These are phyloP conservation scores for Cepaea hortensis DNA, from an alignment of 2,888 invertebrate genomes.

Conservation along the genomic window DNA sequence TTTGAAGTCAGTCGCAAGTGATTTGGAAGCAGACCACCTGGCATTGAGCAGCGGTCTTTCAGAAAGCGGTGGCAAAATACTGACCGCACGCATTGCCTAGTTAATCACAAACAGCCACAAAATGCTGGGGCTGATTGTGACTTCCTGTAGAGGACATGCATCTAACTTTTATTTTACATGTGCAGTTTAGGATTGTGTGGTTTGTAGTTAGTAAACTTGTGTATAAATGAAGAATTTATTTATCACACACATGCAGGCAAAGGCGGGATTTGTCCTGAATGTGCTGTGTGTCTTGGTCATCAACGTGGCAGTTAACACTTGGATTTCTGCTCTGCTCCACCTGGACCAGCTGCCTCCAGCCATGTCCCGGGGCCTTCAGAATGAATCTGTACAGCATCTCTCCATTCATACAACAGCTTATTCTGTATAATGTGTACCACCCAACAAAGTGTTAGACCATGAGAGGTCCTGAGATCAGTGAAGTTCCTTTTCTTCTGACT, in stretches of 20 bases:
- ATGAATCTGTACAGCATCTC: not conserved
- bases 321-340: slow-evolving; percentile 57
- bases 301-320: slow-evolving; percentile 59
- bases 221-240: not conserved
- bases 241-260: slow-evolving; percentile 52
- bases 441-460: not conserved
- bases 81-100: no score
- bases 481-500: no score
- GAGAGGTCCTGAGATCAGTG: not conserved
- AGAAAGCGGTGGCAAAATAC: no score
- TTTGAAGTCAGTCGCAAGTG: no score
- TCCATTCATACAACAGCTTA: slow-evolving; percentile 15
- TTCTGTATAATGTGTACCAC: not conserved
- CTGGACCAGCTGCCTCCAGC: slow-evolving; percentile 52
- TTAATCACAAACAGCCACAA: no score
- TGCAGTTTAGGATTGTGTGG: no score
- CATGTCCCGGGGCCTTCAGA: slow-evolving; percentile 12
- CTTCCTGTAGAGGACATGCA: no score
- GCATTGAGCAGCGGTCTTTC: no score
- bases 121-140: no score
- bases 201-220: no score
- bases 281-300: slow-evolving; percentile 56
- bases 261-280: slow-evolving; percentile 59
- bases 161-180: no score
- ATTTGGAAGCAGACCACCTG: no score